phyloP scores from a whole-genome alignment of 2,888 invertebrate genomes.

The Zaprionus obscuricornis region DNA sequence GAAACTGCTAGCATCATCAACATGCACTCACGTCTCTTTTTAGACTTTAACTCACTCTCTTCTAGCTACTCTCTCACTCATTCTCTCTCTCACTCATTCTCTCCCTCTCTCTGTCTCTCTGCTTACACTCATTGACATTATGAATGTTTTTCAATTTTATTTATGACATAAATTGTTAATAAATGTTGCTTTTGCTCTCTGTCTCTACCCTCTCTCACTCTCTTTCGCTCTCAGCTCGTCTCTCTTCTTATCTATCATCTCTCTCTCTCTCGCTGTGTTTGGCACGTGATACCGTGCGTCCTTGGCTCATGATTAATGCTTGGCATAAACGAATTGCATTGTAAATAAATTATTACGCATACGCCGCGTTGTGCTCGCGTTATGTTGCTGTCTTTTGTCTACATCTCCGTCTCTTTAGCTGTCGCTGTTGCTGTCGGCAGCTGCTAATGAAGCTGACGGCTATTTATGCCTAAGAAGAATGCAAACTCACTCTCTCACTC shows the following conservation, averaged over 20 bases:
- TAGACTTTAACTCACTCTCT: constrained; percentile 12
- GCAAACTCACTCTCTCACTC: background rate
- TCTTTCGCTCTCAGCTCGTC: constrained; percentile 4
- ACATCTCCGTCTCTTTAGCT: background rate
- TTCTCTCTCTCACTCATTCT: background rate
- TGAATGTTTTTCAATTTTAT: constrained; percentile 74
- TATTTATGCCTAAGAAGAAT: constrained; percentile 46
- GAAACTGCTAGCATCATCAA: constrained; percentile 45
- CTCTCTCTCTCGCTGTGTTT: background rate
- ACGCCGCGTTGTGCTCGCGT: constrained; percentile 43
- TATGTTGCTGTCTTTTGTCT: background rate
- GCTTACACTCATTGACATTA: constrained; percentile 62
- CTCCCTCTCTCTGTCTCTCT: background rate
- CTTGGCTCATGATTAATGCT: constrained; percentile 62
- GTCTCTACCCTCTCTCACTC: background rate
- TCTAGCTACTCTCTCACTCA: background rate
- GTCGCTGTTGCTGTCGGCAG: no score
- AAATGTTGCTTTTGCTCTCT: constrained; percentile 51
- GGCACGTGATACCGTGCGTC: constrained; percentile 44
- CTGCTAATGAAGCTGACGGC: constrained; percentile 69
- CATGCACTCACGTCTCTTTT: constrained; percentile 58
- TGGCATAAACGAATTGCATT: constrained; percentile 71
- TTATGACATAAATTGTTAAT: constrained; percentile 75
- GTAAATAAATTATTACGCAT: constrained; percentile 73
- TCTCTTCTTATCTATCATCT: constrained; percentile 38